Evolutionary conservation across 2,888 invertebrate genomes (phyloP).

Genomic region (Cataglyphis altisquamis): DNA sequence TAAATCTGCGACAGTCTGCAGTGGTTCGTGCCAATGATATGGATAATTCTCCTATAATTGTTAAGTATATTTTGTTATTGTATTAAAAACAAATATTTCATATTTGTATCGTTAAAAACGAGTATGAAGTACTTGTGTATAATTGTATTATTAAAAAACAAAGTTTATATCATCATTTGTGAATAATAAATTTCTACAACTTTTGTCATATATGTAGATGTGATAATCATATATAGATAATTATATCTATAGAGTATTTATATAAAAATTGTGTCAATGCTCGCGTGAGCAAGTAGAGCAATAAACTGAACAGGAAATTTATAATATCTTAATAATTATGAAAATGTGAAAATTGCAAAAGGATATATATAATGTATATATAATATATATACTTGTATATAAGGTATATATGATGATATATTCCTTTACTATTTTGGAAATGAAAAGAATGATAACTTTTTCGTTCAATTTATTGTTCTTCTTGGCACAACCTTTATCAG

Average conservation of each 20-base stretch:
- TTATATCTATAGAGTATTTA: background rate
- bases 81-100: conserved; percentile 72
- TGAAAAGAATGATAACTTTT: no score
- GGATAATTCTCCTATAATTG: conserved; percentile 58
- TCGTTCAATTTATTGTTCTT: no score
- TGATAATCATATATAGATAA: background rate
- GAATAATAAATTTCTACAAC: conserved; percentile 74
- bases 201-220: conserved; percentile 59
- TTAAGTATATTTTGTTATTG: conserved; percentile 72
- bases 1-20: conserved; percentile 48
- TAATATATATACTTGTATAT: no score
- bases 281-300: no score
- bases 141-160: conserved; percentile 27
- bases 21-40: conserved; percentile 56
- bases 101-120: conserved; percentile 13
- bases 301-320: no score
- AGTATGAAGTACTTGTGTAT: conserved; percentile 45
- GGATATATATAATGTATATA: no score
- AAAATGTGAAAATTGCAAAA: no score
- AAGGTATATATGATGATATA: no score
- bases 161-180: conserved; percentile 60
- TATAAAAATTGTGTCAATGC: no score
- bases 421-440: no score
- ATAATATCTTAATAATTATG: no score
- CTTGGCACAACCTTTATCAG: no score